Evolutionary conservation across 2,113 vertebrate genomes (phyloP).

Genomic region (Notarius lentiginosus): DNA sequence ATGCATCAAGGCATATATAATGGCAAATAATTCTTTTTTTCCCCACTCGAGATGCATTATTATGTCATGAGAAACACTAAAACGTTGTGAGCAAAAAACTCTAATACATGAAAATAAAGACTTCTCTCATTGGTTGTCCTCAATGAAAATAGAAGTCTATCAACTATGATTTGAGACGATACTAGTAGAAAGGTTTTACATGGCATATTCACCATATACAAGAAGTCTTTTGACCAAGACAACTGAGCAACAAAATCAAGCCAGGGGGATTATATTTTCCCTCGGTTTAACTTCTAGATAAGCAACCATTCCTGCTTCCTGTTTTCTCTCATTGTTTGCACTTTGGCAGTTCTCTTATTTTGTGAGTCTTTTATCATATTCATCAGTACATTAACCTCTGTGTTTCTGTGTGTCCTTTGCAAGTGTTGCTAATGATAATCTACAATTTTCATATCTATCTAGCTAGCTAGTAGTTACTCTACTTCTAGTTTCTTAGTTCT

Average conservation of each 20-base stretch:
- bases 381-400: background rate
- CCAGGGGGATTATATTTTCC: no score
- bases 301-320: background rate
- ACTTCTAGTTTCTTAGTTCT: background rate
- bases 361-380: background rate
- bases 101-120: background rate
- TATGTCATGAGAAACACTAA: background rate
- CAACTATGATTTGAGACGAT: background rate
- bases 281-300: background rate
- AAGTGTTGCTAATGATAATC: background rate
- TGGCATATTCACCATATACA: background rate
- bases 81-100: background rate
- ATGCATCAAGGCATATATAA: slow-evolving; percentile 8
- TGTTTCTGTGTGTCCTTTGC: background rate
- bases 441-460: background rate
- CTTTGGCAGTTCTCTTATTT: background rate
- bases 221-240: background rate
- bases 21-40: background rate
- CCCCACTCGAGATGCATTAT: background rate
- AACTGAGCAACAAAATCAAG: background rate
- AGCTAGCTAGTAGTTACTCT: no score
- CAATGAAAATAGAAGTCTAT: background rate
- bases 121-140: background rate
- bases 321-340: no score
- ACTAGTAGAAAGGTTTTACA: background rate